Conservation (phyloP, 2,113 vertebrate genomes). For the Hirundichthys speculiger region DNA sequence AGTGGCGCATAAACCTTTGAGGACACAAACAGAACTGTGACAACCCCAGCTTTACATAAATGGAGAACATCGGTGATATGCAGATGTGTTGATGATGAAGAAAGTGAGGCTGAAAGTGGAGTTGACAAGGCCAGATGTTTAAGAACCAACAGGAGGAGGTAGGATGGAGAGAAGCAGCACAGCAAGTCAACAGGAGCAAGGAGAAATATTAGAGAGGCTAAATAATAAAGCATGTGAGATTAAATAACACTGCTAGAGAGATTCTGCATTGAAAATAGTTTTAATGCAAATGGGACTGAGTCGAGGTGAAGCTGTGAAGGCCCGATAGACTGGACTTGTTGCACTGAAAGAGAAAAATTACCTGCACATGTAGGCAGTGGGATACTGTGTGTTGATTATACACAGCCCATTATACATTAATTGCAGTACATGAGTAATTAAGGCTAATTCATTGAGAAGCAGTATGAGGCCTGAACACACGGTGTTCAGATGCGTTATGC, state of each 20-base stretch:
- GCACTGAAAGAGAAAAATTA: slow-evolving; percentile 11
- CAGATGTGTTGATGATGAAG: slow-evolving; percentile 30
- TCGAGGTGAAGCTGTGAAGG: slow-evolving; percentile 13
- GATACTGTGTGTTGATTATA: slow-evolving; percentile 36
- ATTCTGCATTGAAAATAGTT: background rate
- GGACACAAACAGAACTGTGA: slow-evolving; percentile 24
- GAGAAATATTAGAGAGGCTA: slow-evolving; percentile 12
- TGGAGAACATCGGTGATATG: slow-evolving; percentile 38
- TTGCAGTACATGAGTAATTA: slow-evolving; percentile 75
- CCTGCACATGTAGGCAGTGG: background rate
- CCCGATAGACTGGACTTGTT: slow-evolving; percentile 17
- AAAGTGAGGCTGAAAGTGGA: slow-evolving; percentile 51
- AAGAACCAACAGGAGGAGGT: slow-evolving; percentile 27
- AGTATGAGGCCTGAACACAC: slow-evolving; percentile 34
- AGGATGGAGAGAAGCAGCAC: slow-evolving; percentile 7
- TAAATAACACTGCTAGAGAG: background rate
- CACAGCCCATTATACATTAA: slow-evolving; percentile 66
- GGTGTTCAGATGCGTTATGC: slow-evolving; percentile 40
- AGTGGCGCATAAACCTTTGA: slow-evolving; percentile 37
- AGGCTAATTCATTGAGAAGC: slow-evolving; percentile 28
- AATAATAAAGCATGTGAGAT: background rate
- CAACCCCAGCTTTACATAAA: slow-evolving; percentile 43
- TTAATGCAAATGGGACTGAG: slow-evolving; percentile 1
- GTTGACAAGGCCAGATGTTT: slow-evolving; percentile 59
- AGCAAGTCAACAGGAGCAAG: slow-evolving; percentile 17